These are phyloP conservation scores for Chloroceryle amazona DNA, from an alignment of 2,797 vertebrate species.

Conservation along the genomic window DNA sequence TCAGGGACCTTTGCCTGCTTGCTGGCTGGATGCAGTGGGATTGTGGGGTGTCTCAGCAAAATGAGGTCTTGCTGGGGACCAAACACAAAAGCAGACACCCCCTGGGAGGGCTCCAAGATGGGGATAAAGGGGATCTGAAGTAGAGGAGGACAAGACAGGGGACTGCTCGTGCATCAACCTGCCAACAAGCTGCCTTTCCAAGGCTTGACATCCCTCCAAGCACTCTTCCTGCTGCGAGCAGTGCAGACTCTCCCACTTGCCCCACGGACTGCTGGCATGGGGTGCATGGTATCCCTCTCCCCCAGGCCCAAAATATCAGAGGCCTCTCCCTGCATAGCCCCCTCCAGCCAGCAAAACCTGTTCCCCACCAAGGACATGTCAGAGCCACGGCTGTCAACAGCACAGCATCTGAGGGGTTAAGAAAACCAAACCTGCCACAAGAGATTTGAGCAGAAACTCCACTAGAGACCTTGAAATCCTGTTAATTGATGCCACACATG, in stretches of 20 bases:
- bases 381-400: not conserved
- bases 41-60: fast-evolving
- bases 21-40: fast-evolving
- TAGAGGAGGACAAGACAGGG: not conserved
- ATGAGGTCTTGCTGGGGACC: not conserved
- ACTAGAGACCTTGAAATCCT: conserved; percentile 70
- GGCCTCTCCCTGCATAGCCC: not conserved
- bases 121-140: not conserved
- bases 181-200: fast-evolving
- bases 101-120: fast-evolving
- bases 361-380: not conserved
- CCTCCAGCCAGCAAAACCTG: not conserved
- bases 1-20: fast-evolving
- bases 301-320: not conserved
- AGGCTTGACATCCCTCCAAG: too few species aligned
- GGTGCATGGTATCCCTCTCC: not conserved
- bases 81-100: not conserved
- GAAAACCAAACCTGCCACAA: conserved; percentile 53
- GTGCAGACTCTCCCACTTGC: not conserved
- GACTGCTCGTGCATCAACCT: not conserved
- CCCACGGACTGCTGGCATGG: fast-evolving
- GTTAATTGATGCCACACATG: conserved; percentile 78
- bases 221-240: not conserved
- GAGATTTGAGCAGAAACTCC: conserved; percentile 66
- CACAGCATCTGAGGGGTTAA: conserved; percentile 54